Percentiles rank a stretch among this genome's conserved stretches.
Conservation (phyloP, 2,113 vertebrate genomes). For the Hippolais icterina region DNA sequence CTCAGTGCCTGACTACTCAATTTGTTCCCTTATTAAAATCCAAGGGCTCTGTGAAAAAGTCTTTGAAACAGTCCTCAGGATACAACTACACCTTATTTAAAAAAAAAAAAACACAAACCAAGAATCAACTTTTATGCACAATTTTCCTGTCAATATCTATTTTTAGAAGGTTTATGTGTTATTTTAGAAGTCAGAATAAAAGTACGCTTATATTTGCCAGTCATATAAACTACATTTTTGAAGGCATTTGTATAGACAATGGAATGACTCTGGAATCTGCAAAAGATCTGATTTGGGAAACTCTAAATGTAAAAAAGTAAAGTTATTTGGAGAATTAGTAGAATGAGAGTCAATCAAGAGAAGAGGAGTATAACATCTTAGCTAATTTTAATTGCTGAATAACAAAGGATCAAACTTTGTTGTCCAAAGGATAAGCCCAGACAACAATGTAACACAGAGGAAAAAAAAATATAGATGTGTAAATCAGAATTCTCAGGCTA, state of each 20-base stretch:
- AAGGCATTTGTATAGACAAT: neutral
- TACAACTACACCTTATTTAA: neutral
- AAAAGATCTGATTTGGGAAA: neutral
- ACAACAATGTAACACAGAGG: neutral
- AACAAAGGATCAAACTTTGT: neutral
- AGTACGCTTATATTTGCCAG: neutral
- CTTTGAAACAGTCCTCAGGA: neutral
- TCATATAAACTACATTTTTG: neutral
- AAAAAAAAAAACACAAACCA: too few species aligned
- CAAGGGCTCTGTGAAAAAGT: neutral
- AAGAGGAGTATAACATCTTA: neutral
- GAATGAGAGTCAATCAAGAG: neutral
- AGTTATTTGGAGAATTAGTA: neutral
- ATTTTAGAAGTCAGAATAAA: neutral
- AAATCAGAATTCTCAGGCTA: neutral
- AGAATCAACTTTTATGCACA: neutral
- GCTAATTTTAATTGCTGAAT: neutral
- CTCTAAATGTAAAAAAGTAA: neutral
- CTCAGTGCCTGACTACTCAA: neutral
- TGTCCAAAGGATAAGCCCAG: neutral
- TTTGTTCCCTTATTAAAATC: conserved; percentile 33
- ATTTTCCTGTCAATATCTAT: neutral
- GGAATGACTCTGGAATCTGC: neutral
- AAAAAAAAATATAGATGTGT: neutral
- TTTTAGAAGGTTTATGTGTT: neutral